Evolutionary conservation across 2,888 invertebrate species (phyloP).

Genomic region (Ophion obscuratus): DNA sequence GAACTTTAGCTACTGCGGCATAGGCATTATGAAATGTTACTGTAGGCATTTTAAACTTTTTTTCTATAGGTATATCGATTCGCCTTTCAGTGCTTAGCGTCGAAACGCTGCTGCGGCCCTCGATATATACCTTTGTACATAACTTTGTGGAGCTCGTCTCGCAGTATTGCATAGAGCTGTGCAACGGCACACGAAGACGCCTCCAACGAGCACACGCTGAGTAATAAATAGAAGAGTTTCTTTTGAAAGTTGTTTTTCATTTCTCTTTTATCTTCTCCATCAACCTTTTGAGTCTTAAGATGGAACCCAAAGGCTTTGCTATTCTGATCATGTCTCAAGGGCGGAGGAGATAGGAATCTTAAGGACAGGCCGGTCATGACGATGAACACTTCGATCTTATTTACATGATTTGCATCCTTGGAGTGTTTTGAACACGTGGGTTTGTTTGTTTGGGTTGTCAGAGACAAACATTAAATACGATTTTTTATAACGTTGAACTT

Average conservation of each 20-base stretch:
- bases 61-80: constrained; percentile 15
- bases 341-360: neutral
- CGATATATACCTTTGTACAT: constrained; percentile 12
- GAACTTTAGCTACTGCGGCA: no score
- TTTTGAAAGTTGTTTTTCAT: constrained; percentile 28
- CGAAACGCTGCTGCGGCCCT: neutral
- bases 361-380: no score
- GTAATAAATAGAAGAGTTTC: constrained; percentile 61
- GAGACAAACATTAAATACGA: no score
- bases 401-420: no score
- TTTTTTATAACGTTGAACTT: no score
- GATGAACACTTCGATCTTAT: no score
- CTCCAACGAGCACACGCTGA: constrained; percentile 43
- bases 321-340: constrained; percentile 34
- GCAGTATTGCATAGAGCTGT: constrained; percentile 30
- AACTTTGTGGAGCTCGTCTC: constrained; percentile 25
- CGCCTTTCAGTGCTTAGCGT: constrained; percentile 1
- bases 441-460: no score
- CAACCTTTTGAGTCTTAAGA: constrained; percentile 60
- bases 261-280: constrained; percentile 7
- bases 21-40: no score
- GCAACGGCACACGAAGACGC: constrained; percentile 41
- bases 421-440: no score
- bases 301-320: constrained; percentile 51
- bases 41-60: neutral